A percentile compares a stretch with the other conserved stretches of the same genome.
These are phyloP conservation scores for Sarcophaga variegata DNA, from an alignment of 2,888 invertebrate species.

Conservation along the genomic window DNA sequence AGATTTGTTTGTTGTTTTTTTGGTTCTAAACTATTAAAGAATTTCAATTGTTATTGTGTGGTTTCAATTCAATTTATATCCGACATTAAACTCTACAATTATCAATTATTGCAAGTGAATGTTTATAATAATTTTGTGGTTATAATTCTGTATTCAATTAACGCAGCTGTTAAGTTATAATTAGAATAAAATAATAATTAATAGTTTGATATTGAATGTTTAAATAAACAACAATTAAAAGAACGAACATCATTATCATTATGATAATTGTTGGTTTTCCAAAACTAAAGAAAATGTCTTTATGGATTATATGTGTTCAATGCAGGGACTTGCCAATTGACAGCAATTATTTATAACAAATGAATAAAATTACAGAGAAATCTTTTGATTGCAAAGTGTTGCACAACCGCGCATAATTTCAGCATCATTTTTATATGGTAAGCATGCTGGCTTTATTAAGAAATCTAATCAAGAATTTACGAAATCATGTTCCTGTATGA, in stretches of 20 bases:
- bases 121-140: too few relatives aligned
- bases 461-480: slow-evolving; percentile 13
- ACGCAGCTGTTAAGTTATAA: slow-evolving; percentile 24
- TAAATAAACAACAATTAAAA: slow-evolving; percentile 53
- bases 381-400: slow-evolving; percentile 31
- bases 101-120: too few relatives aligned
- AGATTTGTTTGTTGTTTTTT: too few relatives aligned
- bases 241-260: background rate
- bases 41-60: too few relatives aligned
- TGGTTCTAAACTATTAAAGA: too few relatives aligned
- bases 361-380: background rate
- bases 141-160: background rate
- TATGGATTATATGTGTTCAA: background rate
- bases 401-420: slow-evolving; percentile 23
- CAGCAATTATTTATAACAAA: slow-evolving; percentile 43
- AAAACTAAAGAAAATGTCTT: too few relatives aligned
- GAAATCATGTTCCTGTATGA: slow-evolving; percentile 40
- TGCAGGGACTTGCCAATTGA: background rate
- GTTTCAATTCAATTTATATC: too few relatives aligned
- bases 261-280: too few relatives aligned
- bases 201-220: slow-evolving; percentile 18
- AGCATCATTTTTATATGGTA: background rate
- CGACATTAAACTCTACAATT: too few relatives aligned
- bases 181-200: slow-evolving; percentile 23
- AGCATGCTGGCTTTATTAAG: background rate